Evolutionary conservation across 2,888 invertebrate genomes (phyloP), one percentile per base, ranked within the genome.

Genomic region (Neuroscelio doddi): DNA sequence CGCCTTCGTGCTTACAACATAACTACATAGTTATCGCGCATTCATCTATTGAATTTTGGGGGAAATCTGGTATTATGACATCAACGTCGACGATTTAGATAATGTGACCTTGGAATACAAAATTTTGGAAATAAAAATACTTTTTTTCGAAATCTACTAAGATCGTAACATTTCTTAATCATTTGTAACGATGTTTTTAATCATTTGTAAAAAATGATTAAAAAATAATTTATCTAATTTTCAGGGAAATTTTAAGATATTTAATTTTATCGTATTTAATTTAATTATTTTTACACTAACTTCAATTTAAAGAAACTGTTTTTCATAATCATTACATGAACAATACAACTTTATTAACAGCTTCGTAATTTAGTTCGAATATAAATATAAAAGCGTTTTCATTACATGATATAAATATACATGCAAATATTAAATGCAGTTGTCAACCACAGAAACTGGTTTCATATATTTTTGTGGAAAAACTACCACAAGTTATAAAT

Each of bases 21-120:
- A 36, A 36, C 42, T 50, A 30, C 51, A 30, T n/a, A n/a, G 9
- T 9, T 51, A 44, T 57, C 41, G 3, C 30, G 27, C 30, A 34
- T 52, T 45, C 45, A 64, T 45, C 41, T 64, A 53, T 58, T 58
- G 50, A 64, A 55, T 59, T 64, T 59, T 41, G 46, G 46, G 27
- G 24, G 27, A 26, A 39, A 55, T 50, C 57, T 58, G 44, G 30
- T 30, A 10, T 45, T 16, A 4, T 26, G 12, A 4, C 5, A 38
- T 38, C n/a, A n/a, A n/a, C n/a, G n/a, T n/a, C n/a, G n/a, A n/a
- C n/a, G n/a, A n/a, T n/a, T n/a, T n/a, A n/a, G n/a, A n/a, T n/a
- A n/a, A n/a, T n/a, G n/a, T n/a, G n/a, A n/a, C n/a, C n/a, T n/a
- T n/a, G n/a, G n/a, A n/a, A n/a, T n/a, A n/a, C n/a, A n/a, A n/a